These are phyloP conservation scores for Sesamia inferens DNA, from an alignment of 2,888 invertebrate genomes.

Conservation along the genomic window DNA sequence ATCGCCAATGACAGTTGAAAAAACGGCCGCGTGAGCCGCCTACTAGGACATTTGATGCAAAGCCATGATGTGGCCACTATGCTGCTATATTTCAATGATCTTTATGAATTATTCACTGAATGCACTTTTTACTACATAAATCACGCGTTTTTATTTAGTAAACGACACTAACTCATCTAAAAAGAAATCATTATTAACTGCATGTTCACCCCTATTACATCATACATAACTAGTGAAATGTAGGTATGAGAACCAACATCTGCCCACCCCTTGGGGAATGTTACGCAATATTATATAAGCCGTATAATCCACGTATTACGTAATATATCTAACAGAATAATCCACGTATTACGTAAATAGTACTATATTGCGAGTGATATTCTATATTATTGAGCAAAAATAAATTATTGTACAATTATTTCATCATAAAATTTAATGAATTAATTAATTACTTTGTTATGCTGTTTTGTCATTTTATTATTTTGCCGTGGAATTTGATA, in stretches of 20 bases:
- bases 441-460: conserved; percentile 43
- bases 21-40: no score
- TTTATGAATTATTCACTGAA: no score
- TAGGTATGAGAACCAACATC: neutral
- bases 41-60: no score
- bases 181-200: no score
- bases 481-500: conserved; percentile 22
- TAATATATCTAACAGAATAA: neutral
- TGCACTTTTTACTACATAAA: no score
- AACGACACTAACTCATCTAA: no score
- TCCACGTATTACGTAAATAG: conserved; percentile 20
- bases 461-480: neutral
- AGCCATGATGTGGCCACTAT: no score
- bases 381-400: conserved; percentile 17
- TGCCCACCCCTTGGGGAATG: neutral
- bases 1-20: no score
- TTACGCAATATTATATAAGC: conserved; percentile 3
- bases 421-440: conserved; percentile 14
- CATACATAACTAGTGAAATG: neutral
- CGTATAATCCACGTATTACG: conserved; percentile 1
- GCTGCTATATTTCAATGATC: no score
- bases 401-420: neutral
- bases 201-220: neutral
- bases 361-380: conserved; percentile 7
- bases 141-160: no score